Conservation (phyloP, 2,113 vertebrate species). For the Oryzias melastigma region DNA sequence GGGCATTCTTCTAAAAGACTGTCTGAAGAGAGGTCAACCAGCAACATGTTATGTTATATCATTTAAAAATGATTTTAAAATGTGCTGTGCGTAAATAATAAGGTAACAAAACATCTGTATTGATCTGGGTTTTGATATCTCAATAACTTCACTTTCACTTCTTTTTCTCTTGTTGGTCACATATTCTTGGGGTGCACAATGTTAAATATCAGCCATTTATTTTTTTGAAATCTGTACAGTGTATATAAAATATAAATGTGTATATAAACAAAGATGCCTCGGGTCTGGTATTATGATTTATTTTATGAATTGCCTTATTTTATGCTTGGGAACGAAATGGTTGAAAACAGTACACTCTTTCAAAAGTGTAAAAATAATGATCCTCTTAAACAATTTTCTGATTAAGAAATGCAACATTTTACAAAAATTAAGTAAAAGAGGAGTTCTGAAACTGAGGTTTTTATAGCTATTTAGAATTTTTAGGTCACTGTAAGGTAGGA, state of each 20-base stretch:
- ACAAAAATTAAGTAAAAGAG: too few relatives aligned
- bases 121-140: conserved; percentile 67
- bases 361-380: too few relatives aligned
- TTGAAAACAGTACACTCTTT: too few relatives aligned
- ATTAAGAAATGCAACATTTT: too few relatives aligned
- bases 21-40: conserved; percentile 69
- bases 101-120: conserved; percentile 41
- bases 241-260: conserved; percentile 80
- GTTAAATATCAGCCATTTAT: conserved; percentile 75
- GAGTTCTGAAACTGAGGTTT: too few relatives aligned
- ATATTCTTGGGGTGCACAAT: conserved; percentile 74
- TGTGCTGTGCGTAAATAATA: conserved; percentile 51
- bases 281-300: conserved; percentile 55
- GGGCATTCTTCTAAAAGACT: conserved; percentile 47
- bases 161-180: conserved; percentile 61
- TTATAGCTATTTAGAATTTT: too few relatives aligned
- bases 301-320: conserved; percentile 30
- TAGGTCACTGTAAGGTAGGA: too few relatives aligned
- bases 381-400: too few relatives aligned
- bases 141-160: conserved; percentile 61
- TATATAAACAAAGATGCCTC: conserved; percentile 74
- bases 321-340: not conserved
- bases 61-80: conserved; percentile 63
- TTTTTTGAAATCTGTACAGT: conserved; percentile 80
- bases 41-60: conserved; percentile 60